Evolutionary conservation across 2,888 invertebrate species (phyloP).

Genomic region (Leucophora obtusa): DNA sequence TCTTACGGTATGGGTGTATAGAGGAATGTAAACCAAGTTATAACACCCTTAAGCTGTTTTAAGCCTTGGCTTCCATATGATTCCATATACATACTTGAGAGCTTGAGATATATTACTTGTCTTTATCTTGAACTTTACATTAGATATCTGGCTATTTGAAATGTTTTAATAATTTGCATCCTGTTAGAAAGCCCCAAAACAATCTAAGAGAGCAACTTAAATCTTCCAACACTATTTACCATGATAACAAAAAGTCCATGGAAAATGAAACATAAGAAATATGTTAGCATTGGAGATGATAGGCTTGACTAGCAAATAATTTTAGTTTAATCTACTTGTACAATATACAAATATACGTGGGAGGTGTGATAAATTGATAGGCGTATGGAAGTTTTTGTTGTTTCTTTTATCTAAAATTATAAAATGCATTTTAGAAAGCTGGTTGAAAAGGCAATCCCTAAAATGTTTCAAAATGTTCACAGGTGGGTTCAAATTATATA

Average conservation of each 20-base stretch:
- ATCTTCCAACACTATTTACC: slow-evolving; percentile 41
- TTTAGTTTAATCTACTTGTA: slow-evolving; percentile 41
- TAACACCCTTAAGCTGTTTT: slow-evolving; percentile 60
- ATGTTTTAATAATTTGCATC: slow-evolving; percentile 65
- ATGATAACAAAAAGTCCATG: slow-evolving; percentile 34
- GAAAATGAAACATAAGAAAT: slow-evolving; percentile 20
- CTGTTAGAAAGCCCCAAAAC: slow-evolving; percentile 56
- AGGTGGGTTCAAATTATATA: too few species aligned
- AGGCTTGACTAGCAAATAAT: slow-evolving; percentile 48
- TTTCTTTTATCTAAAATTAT: too few species aligned
- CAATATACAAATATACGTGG: slow-evolving; percentile 29
- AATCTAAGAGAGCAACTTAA: slow-evolving; percentile 16
- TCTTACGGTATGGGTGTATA: slow-evolving; percentile 36
- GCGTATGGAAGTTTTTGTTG: too few species aligned
- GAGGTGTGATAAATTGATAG: slow-evolving; percentile 16
- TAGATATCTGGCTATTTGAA: slow-evolving; percentile 60
- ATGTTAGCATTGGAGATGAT: slow-evolving; percentile 37
- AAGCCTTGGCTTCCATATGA: slow-evolving; percentile 42
- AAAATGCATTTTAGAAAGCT: too few species aligned
- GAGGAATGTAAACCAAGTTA: slow-evolving; percentile 40
- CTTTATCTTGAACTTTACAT: slow-evolving; percentile 60
- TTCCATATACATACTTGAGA: slow-evolving; percentile 46
- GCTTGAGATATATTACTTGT: slow-evolving; percentile 56
- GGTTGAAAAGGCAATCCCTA: too few species aligned
- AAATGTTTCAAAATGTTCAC: too few species aligned